Percentiles rank a stretch among this genome's conserved stretches.
These are phyloP conservation scores for Spinibarbus caldwelli DNA, from an alignment of 2,797 vertebrate species.

Conservation along the genomic window DNA sequence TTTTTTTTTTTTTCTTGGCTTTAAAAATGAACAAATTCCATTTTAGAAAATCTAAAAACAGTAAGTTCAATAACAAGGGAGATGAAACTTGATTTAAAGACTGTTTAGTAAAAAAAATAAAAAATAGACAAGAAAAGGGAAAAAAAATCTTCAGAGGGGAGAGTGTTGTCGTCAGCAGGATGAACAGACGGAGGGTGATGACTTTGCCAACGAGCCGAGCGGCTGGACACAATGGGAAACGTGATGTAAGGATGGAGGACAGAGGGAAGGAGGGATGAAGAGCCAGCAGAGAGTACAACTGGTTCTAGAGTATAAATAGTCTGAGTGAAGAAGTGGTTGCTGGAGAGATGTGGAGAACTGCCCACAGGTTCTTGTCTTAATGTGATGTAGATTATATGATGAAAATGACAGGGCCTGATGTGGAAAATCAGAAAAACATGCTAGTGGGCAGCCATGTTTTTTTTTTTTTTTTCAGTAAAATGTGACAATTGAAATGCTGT, in stretches of 20 bases:
- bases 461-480: not conserved
- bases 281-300: not conserved
- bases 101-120: not conserved
- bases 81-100: not conserved
- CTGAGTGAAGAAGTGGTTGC: not conserved
- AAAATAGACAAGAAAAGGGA: not conserved
- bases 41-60: not conserved
- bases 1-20: not conserved
- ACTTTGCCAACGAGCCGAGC: not conserved
- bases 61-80: not conserved
- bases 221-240: not conserved
- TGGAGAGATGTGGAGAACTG: conserved; percentile 9
- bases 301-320: conserved; percentile 20
- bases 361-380: not conserved
- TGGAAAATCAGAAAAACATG: not conserved
- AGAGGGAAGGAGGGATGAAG: not conserved
- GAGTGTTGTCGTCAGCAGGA: conserved; percentile 11
- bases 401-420: not conserved
- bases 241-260: not conserved
- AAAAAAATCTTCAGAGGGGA: conserved; percentile 1
- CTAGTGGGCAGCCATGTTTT: no score
- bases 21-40: not conserved
- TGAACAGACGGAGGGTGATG: conserved; percentile 22
- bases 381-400: conserved; percentile 4
- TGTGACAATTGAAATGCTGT: not conserved